Base-by-base conservation (phyloP, 92 coral and sea anemone genomes). In the Nematostella vectensis region DNA sequence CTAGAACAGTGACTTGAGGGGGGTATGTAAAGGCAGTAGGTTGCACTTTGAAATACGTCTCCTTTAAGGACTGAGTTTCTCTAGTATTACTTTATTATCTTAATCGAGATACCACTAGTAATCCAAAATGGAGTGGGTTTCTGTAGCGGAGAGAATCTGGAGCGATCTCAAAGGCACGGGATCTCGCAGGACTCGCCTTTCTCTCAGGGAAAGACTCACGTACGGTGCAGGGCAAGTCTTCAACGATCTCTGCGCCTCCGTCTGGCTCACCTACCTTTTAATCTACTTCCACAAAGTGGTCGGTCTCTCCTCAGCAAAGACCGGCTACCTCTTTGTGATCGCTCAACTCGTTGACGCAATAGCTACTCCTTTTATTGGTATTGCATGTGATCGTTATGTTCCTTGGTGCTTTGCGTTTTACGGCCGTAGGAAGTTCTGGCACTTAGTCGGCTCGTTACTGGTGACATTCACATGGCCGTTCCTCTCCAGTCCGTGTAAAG, bases 281-380 rank as follows among this genome's bases (percentile, higher is more conserved):
- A 65, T 83, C 19, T 83, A 83, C 70, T 83, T 83, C 65, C 78
- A 72, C 81, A 77, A 83, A 59, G 81, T 83, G 1, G 91, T 78
- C 29, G 85, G 91, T 6, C 74, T 83, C 27, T 72, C 85, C 29
- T 43, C 91, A 1, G 58, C 69, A 0, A 62, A 68, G n/a, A 70
- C 81, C 0, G 91, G 91, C 17, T 60, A 71, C 0, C 69, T 83
- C 17, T 83, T 83, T 31, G 29, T 83, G 38, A 62, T 83, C 25
- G 91, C 91, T 0, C 85, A 83, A 55, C 50, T 74, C 2, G 74
- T 75, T 0, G 91, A 83, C 15, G 91, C 91, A 0, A 33, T 83
- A 17, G 25, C 78, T n/a, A 83, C 91, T 8, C 91, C 91, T n/a
- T 77, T 83, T 31, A 83, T 77, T 48, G 85, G 79, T 0, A 62